Evolutionary conservation across 2,888 invertebrate species (phyloP), one percentile per base, ranked within the genome.

Genomic region (Oscheius onirici): DNA sequence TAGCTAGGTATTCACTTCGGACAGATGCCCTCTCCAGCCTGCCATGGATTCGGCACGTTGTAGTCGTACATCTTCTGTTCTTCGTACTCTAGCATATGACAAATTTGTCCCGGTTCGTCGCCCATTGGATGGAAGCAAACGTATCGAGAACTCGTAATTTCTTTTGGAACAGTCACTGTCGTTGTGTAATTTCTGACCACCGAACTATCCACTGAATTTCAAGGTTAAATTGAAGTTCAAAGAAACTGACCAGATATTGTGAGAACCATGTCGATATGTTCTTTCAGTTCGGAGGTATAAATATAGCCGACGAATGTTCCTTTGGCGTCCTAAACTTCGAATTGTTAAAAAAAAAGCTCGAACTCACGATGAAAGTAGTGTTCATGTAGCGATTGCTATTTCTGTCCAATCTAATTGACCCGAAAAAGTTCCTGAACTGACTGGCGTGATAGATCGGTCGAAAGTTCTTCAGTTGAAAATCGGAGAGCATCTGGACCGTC

Each of bases 81-180:
- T 17, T 71, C 66, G 28, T 28, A 71, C 20, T 28, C 54, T 6
- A 65, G 66, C 77, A 77, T 74, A 41, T 80, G 75, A 68, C 85
- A 87, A 15, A 72, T 72, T 54, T 81, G 71, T 8, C 66, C 71
- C 2, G 77, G 68, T 8, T 61, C 44, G 46, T 80, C 77, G 15
- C 84, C 83, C 40, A 78, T 72, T 24, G 86, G 85, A 68, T 85
- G 75, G 63, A 87, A 73, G 55, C 86, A 85, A n/a, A 87, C 77
- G 24, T 76, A 77, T 44, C 83, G 68, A 1, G 69, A 46, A 1
- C 78, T 75, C 26, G 78, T 69, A 20, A 85, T 78, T 8, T 74
- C 44, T 0, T 84, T 67, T 13, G 80, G 77, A 3, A 81, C 52
- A 10, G 76, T 61, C 2, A 85, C 72, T 11, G 74, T 65, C 11